Conservation (phyloP, 2,113 vertebrate species). For the Ahaetulla prasina region DNA sequence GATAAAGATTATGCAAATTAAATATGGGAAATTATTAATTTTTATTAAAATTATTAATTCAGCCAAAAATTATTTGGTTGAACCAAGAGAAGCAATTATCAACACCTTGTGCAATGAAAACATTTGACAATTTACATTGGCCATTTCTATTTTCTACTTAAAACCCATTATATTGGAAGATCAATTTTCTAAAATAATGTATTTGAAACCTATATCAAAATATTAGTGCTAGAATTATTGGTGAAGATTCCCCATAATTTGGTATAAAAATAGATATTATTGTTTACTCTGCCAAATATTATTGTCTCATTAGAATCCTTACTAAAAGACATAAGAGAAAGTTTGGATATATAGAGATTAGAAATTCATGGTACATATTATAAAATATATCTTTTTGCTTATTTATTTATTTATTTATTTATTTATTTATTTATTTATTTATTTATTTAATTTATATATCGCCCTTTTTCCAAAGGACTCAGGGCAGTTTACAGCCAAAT, state of each 20-base stretch:
- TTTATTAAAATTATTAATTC: no score
- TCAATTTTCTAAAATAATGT: background rate
- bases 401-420: no score
- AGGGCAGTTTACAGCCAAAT: no score
- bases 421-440: no score
- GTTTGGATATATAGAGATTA: background rate
- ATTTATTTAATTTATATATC: no score
- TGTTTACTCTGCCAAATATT: background rate
- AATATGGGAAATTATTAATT: background rate
- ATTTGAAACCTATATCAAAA: background rate
- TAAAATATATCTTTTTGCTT: background rate
- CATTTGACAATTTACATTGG: background rate
- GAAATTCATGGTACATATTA: background rate
- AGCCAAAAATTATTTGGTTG: no score
- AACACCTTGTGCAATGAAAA: background rate
- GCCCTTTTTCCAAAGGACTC: no score
- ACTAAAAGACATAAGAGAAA: background rate
- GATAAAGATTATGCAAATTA: background rate
- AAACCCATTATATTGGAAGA: background rate
- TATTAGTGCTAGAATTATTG: background rate
- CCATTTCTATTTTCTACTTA: background rate
- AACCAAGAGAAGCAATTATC: background rate
- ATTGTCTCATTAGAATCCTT: background rate
- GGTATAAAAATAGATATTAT: background rate
- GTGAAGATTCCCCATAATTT: background rate